Evolutionary conservation across 1,140 invertebrate species (phyloP), one percentile per base, ranked within the genome.

Genomic region (Aphelenchoides avenae): DNA sequence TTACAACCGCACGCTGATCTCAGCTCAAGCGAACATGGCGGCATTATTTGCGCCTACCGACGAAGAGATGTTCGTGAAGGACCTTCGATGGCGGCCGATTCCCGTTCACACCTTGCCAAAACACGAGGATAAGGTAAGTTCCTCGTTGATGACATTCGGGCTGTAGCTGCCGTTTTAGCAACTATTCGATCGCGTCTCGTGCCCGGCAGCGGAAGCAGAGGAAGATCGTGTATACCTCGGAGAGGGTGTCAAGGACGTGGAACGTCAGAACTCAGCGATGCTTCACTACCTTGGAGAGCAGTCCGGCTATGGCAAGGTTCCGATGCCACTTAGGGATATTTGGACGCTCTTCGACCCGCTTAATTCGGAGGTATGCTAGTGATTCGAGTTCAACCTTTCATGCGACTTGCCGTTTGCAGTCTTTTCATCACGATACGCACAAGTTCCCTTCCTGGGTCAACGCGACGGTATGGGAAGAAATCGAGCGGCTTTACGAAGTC

Each of bases 81-180:
- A 57, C 29, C 26, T 79, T 3, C 31, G 42, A 3, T 79, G 78
- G 78, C 64, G 71, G 31, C 77, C 77, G 9, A 75, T 79, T 53
- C 77, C 77, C 4, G 72, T 78, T 5, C 77, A 78, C 51, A 79
- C 75, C 5, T 40, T 68, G 22, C 69, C 78, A 0, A 64, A 59
- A 31, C 26, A 11, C 7, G 37, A 20, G n/a, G 65, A 68, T 34
- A 69, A 57, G 22, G 64, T 66, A 50, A 52, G 18, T 13, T 5
- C 24, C 34, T 42, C 41, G 24, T 47, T n/a, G 7, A 18, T 7
- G 33, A 58, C 7, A 4, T 62, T 64, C 39, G 52, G 15, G 20
- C 30, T 5, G 31, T 55, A 15, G 24, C 54, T 65, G 4, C 27
- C 5, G 22, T 3, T 59, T 57, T 20, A 61, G 60, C n/a, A 49